These are phyloP conservation scores for Rhagophthalmus giganteus DNA, from an alignment of 2,888 invertebrate species.

Conservation along the genomic window DNA sequence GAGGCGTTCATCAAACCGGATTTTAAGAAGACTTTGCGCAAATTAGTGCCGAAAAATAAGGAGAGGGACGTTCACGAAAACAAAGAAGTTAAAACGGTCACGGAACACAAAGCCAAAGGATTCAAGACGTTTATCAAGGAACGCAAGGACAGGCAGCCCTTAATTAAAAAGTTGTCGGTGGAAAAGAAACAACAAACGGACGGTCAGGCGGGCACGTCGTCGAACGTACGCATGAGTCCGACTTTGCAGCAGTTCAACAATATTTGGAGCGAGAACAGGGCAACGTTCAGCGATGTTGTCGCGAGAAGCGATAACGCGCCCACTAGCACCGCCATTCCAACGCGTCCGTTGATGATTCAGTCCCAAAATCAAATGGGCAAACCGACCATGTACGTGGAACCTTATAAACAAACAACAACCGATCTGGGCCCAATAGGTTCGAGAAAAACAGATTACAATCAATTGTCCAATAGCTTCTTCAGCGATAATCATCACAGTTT, in stretches of 20 bases:
- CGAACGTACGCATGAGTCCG: conserved; percentile 37
- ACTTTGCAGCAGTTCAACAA: conserved; percentile 44
- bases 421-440: conserved; percentile 58
- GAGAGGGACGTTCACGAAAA: conserved; percentile 13
- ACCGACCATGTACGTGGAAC: conserved; percentile 53
- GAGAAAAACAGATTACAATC: conserved; percentile 43
- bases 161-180: conserved; percentile 38
- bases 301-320: conserved; percentile 55
- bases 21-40: conserved; percentile 10
- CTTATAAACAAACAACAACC: conserved; percentile 46
- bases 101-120: conserved; percentile 35
- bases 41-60: conserved; percentile 12
- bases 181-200: conserved; percentile 38
- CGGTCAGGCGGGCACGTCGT: conserved; percentile 22
- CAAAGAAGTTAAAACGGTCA: conserved; percentile 6
- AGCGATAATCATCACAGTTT: conserved; percentile 43
- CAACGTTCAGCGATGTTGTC: conserved; percentile 64
- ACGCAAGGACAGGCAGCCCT: conserved; percentile 43
- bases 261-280: conserved; percentile 61
- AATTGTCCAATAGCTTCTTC: conserved; percentile 44
- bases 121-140: conserved; percentile 41
- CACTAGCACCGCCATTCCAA: conserved; percentile 38
- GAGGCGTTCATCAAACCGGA: conserved; percentile 7
- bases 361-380: conserved; percentile 36
- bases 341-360: conserved; percentile 37